Base-by-base conservation (phyloP, 2,888 invertebrate species). In the Pyrochroa serraticornis region DNA sequence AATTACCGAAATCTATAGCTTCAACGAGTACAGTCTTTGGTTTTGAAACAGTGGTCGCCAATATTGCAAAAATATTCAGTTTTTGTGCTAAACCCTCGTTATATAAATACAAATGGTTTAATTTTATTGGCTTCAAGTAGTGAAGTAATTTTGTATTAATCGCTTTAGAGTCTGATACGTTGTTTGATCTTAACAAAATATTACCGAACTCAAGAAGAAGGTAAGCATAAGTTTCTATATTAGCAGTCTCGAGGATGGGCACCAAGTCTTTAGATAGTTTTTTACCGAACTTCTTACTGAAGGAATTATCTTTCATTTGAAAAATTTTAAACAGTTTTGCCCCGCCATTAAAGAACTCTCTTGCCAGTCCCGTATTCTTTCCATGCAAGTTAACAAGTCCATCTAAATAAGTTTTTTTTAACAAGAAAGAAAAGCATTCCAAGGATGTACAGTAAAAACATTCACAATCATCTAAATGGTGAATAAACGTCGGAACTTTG, bases 401-500 rank as follows among this genome's bases (percentile, higher is more conserved):
- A 8, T 43, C 8, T 30, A 58, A 14, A 13, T 12, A 41, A 1
- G 30, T 41, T 13, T 38, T 42, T 7, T 43, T 36, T 6, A 58
- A 14, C 9, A 42, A 12, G 9, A 37, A 46, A 6, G 32, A 6
- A 0, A 31, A 48, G 22, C 47, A 52, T 33, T 58, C 51, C 8
- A 33, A 30, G n/a, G 42, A 47, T 6, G 9, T 45, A 51, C 58
- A 58, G 22, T 46, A 42, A 12, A 47, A 58, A 42, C 58, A 58
- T 8, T 41, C 42, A 37, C 58, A 58, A 10, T 35, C 10, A 8
- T 36, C 22, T 14, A 36, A 32, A 36, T 58, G 58, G 1, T 41
- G 30, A 14, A 58, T 14, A 41, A 47, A 52, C 3, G 9, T 12
- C 7, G 51, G 51, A 7, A 37, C 1, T 37, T 58, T 41, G 14